Conservation (phyloP, 1,140 invertebrate genomes). For the Bacillus rossius region DNA sequence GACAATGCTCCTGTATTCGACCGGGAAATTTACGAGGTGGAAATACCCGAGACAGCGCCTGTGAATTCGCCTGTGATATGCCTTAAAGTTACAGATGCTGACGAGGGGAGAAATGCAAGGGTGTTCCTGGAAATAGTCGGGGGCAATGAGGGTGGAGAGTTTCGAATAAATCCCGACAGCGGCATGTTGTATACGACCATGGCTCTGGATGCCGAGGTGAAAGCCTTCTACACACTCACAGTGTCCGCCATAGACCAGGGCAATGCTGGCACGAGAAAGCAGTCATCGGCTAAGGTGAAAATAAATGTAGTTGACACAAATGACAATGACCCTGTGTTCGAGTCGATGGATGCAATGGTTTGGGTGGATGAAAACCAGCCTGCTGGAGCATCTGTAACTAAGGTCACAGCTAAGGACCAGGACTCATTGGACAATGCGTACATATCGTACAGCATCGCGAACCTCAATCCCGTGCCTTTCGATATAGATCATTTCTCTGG, state of each 20-base stretch:
- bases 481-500: constrained; percentile 95
- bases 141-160: constrained; percentile 86
- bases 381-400: constrained; percentile 72
- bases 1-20: constrained; percentile 87
- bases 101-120: constrained; percentile 73
- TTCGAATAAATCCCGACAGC: constrained; percentile 78
- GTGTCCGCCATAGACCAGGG: constrained; percentile 88
- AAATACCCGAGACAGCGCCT: constrained; percentile 82
- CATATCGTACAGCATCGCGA: constrained; percentile 89
- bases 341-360: constrained; percentile 58
- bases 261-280: constrained; percentile 72
- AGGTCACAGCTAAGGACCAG: constrained; percentile 75
- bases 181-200: constrained; percentile 86
- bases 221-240: constrained; percentile 84
- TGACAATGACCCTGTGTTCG: constrained; percentile 89
- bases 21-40: constrained; percentile 80
- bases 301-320: constrained; percentile 84
- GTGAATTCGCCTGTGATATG: constrained; percentile 81
- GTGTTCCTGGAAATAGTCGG: constrained; percentile 86
- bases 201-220: constrained; percentile 79
- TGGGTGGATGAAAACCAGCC: constrained; percentile 83
- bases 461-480: constrained; percentile 85
- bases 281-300: constrained; percentile 86
- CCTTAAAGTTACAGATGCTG: constrained; percentile 79
- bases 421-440: constrained; percentile 94